Evolutionary conservation across 2,797 vertebrate species (phyloP), one percentile per base, ranked within the genome.

Genomic region (Sparidentex hasta): DNA sequence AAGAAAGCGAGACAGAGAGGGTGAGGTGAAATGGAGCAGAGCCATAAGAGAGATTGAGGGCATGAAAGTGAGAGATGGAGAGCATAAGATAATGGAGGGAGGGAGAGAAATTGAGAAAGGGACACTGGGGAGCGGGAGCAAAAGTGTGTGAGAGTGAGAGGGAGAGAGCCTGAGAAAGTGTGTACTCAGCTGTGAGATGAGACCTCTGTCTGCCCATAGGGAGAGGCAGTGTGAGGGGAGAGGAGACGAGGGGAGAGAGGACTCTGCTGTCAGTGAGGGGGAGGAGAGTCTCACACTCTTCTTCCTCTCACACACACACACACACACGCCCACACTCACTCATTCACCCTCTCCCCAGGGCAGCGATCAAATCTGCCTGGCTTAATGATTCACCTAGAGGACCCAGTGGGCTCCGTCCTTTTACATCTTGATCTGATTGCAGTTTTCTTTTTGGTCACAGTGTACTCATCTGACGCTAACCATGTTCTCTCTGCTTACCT

Each of bases 101-200:
- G 87, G 84, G 90, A 89, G 89, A 90, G 85, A 93, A 93, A 94
- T 92, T 92, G 91, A 93, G 89, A 93, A 90, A 92, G 90, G 89
- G 91, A 93, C 93, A 89, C 91, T 82, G 87, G 92, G 93, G 93
- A 93, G 87, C 83, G 50, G 83, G 90, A 90, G 92, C 87, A 89
- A 93, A 92, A 93, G 91, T 90, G 92, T 91, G 91, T 92, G 92
- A 93, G 93, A 93, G 91, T 79, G 88, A 87, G 87, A 90, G 87
- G 80, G 91, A 93, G 90, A 88, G 90, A 94, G 93, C 92, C 88
- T 93, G 93, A 93, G 93, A 94, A 93, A 93, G 90, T 93, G 93
- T 94, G 94, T 94, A 93, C 91, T 95, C 94, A 95, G 93, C 94
- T 95, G 94, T 94, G 94, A 95, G 93, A 95, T 94, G 93, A 95